Evolutionary conservation across 2,113 vertebrate species (phyloP).

Genomic region (Caranx melampygus): DNA sequence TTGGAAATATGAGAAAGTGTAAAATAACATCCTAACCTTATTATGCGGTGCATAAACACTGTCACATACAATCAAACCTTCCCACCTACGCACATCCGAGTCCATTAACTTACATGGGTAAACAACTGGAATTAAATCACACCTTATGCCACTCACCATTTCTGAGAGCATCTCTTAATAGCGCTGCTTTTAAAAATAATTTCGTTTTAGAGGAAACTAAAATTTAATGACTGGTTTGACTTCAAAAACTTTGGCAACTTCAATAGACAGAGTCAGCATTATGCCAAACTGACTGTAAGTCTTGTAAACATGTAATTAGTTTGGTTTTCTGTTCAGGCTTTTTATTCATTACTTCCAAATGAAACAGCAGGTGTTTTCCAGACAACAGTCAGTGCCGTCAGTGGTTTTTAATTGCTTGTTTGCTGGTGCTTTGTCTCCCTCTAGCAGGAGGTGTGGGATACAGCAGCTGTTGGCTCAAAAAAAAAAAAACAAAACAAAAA

Average conservation of each 20-base stretch:
- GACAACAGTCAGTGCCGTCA: constrained; percentile 39
- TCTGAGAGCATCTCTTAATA: not conserved
- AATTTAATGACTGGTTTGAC: constrained; percentile 36
- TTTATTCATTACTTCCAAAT: constrained; percentile 69
- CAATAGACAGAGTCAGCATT: constrained; percentile 50
- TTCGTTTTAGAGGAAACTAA: constrained; percentile 6
- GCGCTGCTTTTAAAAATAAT: not conserved
- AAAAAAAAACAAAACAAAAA: not conserved
- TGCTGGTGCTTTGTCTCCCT: constrained; percentile 75
- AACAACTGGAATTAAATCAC: not conserved
- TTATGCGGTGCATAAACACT: not conserved
- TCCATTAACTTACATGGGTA: not conserved
- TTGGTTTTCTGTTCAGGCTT: constrained; percentile 57
- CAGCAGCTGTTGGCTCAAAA: constrained; percentile 27
- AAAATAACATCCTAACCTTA: not conserved
- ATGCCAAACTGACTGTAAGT: constrained; percentile 64
- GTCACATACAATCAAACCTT: not conserved
- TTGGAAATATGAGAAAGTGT: not conserved
- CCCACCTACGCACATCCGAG: not conserved
- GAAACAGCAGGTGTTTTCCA: constrained; percentile 70
- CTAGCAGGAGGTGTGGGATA: constrained; percentile 53
- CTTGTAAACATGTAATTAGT: constrained; percentile 73
- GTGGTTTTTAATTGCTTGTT: constrained; percentile 49
- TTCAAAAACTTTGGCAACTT: constrained; percentile 24
- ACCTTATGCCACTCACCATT: not conserved